A percentile compares a stretch with the other conserved stretches of the same genome.
Conservation (phyloP, 1,140 invertebrate species). For the Pseudomyrmex cubaensis region DNA sequence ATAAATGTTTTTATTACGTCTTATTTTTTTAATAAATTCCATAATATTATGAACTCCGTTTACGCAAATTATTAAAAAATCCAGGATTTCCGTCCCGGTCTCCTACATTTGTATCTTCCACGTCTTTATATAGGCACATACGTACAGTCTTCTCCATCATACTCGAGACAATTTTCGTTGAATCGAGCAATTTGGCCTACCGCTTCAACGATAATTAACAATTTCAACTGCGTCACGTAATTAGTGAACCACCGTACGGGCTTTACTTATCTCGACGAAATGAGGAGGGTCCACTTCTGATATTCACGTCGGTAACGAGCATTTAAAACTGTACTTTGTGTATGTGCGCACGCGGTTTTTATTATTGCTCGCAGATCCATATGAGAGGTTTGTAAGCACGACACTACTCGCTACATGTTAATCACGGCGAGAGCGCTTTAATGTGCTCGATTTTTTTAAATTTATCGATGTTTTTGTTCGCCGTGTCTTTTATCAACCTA, state of each 20-base stretch:
- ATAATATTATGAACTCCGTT: too few species aligned
- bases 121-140: too few species aligned
- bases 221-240: conserved; percentile 55
- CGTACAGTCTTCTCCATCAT: not conserved
- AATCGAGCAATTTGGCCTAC: not conserved
- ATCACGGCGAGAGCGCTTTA: conserved; percentile 30
- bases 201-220: conserved; percentile 37
- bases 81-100: too few species aligned
- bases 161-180: conserved; percentile 20
- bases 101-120: too few species aligned
- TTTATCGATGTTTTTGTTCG: conserved; percentile 22
- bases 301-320: conserved; percentile 54
- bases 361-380: conserved; percentile 19
- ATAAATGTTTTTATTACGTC: too few species aligned
- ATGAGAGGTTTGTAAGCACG: not conserved
- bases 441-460: conserved; percentile 36
- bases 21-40: too few species aligned
- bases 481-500: conserved; percentile 28
- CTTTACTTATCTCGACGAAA: conserved; percentile 37
- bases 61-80: too few species aligned
- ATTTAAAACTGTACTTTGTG: conserved; percentile 45
- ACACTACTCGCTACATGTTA: conserved; percentile 38
- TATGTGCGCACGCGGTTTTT: conserved; percentile 17
- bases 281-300: conserved; percentile 10
- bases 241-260: conserved; percentile 36